Percentiles rank a stretch among this genome's conserved stretches.
These are phyloP conservation scores for Sarcophaga peregrina DNA, from an alignment of 1,140 invertebrate genomes.

Conservation along the genomic window DNA sequence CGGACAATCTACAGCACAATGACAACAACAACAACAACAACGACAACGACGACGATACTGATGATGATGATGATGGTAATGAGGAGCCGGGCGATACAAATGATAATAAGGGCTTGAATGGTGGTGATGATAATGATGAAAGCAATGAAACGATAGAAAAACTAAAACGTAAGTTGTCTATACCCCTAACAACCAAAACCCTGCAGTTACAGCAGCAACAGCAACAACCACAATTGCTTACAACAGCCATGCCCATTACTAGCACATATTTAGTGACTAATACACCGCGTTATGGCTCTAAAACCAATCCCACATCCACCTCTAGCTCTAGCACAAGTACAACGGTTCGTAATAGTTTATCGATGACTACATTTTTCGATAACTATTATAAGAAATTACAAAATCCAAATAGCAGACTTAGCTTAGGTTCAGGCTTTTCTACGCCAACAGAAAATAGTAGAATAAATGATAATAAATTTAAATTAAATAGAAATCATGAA, in stretches of 20 bases:
- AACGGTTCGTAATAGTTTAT: neutral
- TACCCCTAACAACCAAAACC: slow-evolving; percentile 48
- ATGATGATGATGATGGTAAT: slow-evolving; percentile 23
- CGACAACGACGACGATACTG: slow-evolving; percentile 45
- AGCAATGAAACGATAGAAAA: slow-evolving; percentile 65
- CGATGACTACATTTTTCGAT: slow-evolving; percentile 54
- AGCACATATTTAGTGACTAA: slow-evolving; percentile 43
- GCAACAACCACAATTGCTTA: slow-evolving; percentile 48
- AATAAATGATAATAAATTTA: neutral
- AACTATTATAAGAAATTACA: slow-evolving; percentile 63
- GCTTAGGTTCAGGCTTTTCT: slow-evolving; percentile 42
- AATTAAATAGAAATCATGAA: neutral
- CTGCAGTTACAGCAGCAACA: slow-evolving; percentile 52
- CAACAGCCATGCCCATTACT: slow-evolving; percentile 46
- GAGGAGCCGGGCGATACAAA: slow-evolving; percentile 55
- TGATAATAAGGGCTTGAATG: neutral
- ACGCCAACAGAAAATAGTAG: slow-evolving; percentile 23
- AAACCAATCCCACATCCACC: neutral
- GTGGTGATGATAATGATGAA: slow-evolving; percentile 58
- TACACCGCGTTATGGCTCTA: slow-evolving; percentile 27
- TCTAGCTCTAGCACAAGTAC: neutral
- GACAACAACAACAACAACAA: slow-evolving; percentile 48
- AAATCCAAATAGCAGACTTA: slow-evolving; percentile 45
- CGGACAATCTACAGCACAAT: slow-evolving; percentile 47
- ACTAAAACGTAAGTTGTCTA: slow-evolving; percentile 65